Conservation (phyloP, 2,888 invertebrate species). For the Bombylius discolor region DNA sequence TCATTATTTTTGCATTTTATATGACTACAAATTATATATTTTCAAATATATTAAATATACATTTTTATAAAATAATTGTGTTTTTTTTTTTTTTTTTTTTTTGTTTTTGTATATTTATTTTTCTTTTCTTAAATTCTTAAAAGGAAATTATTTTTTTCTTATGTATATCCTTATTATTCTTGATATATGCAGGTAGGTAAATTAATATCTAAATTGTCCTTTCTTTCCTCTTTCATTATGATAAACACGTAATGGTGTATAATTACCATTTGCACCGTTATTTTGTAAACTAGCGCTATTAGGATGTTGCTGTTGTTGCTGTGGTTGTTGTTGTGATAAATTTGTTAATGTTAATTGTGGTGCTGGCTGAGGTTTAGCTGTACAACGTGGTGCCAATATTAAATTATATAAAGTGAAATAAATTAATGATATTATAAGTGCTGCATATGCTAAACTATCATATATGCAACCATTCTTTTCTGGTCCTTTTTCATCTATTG, state of each 20-base stretch:
- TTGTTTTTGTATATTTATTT: no score
- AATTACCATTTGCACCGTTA: slow-evolving; percentile 45
- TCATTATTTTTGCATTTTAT: no score
- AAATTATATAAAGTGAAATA: slow-evolving; percentile 65
- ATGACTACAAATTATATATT: no score
- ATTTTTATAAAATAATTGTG: not conserved
- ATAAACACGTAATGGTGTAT: slow-evolving; percentile 67
- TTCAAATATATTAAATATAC: no score
- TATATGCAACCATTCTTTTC: slow-evolving; percentile 36
- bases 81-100: not conserved
- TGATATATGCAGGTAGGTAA: no score
- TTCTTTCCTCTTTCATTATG: slow-evolving; percentile 69
- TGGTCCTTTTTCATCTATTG: slow-evolving; percentile 32
- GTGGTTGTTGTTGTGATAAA: slow-evolving; percentile 14
- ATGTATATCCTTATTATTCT: no score
- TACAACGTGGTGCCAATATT: slow-evolving; percentile 59
- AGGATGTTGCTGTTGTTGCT: not conserved
- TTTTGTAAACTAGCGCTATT: not conserved
- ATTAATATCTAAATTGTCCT: slow-evolving; percentile 68
- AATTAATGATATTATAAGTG: slow-evolving; percentile 49
- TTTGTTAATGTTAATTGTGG: slow-evolving; percentile 38
- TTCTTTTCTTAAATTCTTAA: no score
- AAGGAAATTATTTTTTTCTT: no score
- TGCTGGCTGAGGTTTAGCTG: slow-evolving; percentile 50
- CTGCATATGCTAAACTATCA: slow-evolving; percentile 50